Evolutionary conservation across 2,113 vertebrate genomes (phyloP).

Genomic region (Meleagris gallopavo): DNA sequence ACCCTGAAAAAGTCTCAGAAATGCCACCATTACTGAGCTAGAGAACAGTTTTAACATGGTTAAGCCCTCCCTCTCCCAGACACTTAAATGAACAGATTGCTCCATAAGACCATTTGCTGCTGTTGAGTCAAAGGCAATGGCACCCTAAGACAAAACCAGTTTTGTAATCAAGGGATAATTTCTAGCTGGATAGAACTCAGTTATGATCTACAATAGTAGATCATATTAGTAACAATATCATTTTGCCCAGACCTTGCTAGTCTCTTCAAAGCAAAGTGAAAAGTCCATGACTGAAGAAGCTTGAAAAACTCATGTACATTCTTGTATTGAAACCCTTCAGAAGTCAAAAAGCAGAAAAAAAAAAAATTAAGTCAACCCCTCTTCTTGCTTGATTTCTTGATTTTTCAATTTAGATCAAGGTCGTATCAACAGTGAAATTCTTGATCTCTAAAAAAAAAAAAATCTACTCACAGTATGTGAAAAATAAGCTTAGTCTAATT

Average conservation of each 20-base stretch:
- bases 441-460: neutral
- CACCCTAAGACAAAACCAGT: neutral
- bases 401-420: neutral
- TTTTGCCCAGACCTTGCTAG: neutral
- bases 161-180: too few species aligned
- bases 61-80: neutral
- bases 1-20: neutral
- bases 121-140: neutral
- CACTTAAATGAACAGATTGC: neutral
- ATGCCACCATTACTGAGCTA: neutral
- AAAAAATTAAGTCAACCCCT: constrained; percentile 6
- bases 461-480: neutral
- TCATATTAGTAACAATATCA: neutral
- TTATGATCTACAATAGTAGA: neutral
- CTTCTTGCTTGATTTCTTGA: neutral
- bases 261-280: constrained; percentile 36
- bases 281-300: constrained; percentile 18
- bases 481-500: neutral
- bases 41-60: neutral
- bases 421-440: neutral
- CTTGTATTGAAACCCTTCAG: constrained; percentile 3
- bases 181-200: neutral
- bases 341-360: neutral
- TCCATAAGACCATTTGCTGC: neutral
- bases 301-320: constrained; percentile 42